Evolutionary conservation across 2,888 invertebrate genomes (phyloP), one percentile per base, ranked within the genome.

Genomic region (Eutolmus rufibarbis): DNA sequence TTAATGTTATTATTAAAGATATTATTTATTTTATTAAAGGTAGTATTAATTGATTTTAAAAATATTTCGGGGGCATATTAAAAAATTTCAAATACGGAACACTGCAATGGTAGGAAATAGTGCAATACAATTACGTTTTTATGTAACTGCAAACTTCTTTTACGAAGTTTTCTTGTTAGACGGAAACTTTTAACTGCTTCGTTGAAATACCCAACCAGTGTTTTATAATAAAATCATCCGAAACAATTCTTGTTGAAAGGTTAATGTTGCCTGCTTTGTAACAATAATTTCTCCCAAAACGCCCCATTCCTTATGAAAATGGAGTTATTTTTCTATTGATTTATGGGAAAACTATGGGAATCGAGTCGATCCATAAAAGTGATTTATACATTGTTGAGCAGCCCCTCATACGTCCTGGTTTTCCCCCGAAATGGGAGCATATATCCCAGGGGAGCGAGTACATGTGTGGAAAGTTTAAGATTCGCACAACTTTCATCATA

Each of bases 401-500:
- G 23, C 79, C 79, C 79, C 46, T 78, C 43, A 19, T 57, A 31
- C 19, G 19, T 82, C 14, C 31, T 23, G 16, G 14, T 56, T 28
- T n/a, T 82, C 14, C 23, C 19, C 23, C 23, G n/a, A 56, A 78
- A 57, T 86, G 40, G 40, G 78, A 77, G 23, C 78, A 40, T 40
- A 40, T 77, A 31, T 78, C 86, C 86, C 78, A 8, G 16, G 86
- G 86, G 78, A 66, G 43, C 37, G 56, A 74, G 77, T 78, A 86
- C 78, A 78, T 86, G 86, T 86, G 86, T 66, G 56, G 86, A 86
- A 86, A 86, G 78, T 86, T 86, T 86, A 86, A 86, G 86, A 86
- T 86, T 77, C 86, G 78, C 40, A 57, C 86, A 86, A 86, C 86
- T 86, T 86, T 86, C 86, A 86, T 86, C 86, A 86, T 86, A 86